Base-by-base conservation (phyloP, 2,888 invertebrate species). In the Elgonia sp. region DNA sequence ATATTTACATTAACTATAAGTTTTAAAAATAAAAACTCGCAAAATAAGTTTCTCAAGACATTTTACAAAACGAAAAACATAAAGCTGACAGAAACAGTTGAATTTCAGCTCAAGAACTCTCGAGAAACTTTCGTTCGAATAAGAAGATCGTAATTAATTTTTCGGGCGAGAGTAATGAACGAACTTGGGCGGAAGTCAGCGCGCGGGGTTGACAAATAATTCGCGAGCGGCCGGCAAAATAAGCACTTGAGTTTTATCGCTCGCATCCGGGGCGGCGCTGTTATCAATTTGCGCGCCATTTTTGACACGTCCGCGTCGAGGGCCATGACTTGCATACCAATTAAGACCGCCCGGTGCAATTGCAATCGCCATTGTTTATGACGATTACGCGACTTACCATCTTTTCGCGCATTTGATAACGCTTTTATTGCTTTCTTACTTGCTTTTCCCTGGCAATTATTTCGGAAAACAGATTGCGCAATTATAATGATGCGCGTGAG, bases 401-500 rank as follows among this genome's bases (percentile, higher is more conserved):
- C 42, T 55, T 55, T 72, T 55, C 37, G 2, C 20, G 50, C 29
- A 12, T 53, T 53, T 37, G 70, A 53, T 70, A 70, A 70, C 53
- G 70, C 10, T 53, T 5, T 9, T 70, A 69, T 39, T 67, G 16
- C 37, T 42, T 42, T 70, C 42, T 40, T 70, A 40, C 37, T 70
- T 53, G 39, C 16, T 20, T 65, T 42, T 53, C 70, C 3, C 20
- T 20, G 39, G 40, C 72, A 72, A 72, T 72, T 55, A 57, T 72
- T 72, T 72, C 62, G 1, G 37, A 40, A 62, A 75, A 46, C 75
- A 29, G 21, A 55, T 75, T 75, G 75, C 62, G 42, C 75, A 75
- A 75, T 62, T 62, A 62, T 60, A 75, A 60, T 10, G 46, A 60
- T 75, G 62, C 75, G 62, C 75, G 40, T 73, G 40, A 57, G n/a